phyloP scores from a whole-genome alignment of 2,113 vertebrate species.

The Panthera tigris region DNA sequence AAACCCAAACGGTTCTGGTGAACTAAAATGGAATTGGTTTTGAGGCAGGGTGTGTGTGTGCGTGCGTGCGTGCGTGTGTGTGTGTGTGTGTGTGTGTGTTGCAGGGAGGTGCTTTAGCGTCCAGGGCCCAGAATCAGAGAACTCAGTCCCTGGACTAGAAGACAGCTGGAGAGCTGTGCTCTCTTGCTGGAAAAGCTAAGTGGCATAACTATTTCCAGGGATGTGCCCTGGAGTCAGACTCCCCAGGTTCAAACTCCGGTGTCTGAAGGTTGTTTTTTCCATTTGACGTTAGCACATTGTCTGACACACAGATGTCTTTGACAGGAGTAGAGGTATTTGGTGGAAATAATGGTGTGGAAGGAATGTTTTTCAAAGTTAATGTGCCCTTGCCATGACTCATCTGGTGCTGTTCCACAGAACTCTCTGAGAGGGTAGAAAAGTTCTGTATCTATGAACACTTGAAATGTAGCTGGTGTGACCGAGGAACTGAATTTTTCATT shows the following conservation, averaged over 20 bases:
- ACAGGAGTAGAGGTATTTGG: neutral
- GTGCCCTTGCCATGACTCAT: neutral
- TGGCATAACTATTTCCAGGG: neutral
- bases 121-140: neutral
- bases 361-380: rapidly evolving
- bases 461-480: neutral
- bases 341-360: rapidly evolving
- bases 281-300: neutral
- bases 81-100: neutral
- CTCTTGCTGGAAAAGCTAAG: neutral
- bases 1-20: neutral
- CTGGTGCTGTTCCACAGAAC: neutral
- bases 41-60: neutral
- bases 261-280: neutral
- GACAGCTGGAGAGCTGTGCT: no score
- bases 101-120: neutral
- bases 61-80: no score
- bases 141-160: neutral
- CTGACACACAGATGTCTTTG: neutral
- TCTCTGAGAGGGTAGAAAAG: neutral
- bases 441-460: neutral
- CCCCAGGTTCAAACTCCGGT: neutral
- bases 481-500: neutral
- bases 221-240: neutral
- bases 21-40: neutral